phyloP scores from a whole-genome alignment of 1,140 invertebrate species.

The Harpegnathos saltator region DNA sequence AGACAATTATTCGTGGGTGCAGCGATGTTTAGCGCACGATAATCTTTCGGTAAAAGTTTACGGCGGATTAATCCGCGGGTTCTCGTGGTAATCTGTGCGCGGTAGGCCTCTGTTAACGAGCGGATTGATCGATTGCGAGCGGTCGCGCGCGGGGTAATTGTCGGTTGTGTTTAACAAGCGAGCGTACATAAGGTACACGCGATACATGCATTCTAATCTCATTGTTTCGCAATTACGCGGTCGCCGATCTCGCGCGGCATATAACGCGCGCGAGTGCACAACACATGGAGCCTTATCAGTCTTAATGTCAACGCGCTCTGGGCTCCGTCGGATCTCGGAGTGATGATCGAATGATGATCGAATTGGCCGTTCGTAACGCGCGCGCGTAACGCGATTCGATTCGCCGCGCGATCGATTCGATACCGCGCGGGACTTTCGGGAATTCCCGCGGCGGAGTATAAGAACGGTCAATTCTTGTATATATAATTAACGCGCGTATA shows the following conservation, averaged over 20 bases:
- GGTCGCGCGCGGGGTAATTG: conserved; percentile 27
- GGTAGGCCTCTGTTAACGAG: conserved; percentile 42
- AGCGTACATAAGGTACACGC: not conserved
- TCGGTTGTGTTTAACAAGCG: conserved; percentile 45
- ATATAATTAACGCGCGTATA: too few relatives aligned
- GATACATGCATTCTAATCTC: conserved; percentile 26
- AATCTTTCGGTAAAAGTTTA: conserved; percentile 46
- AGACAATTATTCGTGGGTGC: conserved; percentile 1
- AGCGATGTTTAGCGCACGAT: conserved; percentile 2
- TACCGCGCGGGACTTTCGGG: too few relatives aligned
- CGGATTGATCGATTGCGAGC: conserved; percentile 34
- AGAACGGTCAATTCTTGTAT: too few relatives aligned
- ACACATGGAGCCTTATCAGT: not conserved
- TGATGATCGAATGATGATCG: too few relatives aligned
- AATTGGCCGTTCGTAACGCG: too few relatives aligned
- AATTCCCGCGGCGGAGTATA: too few relatives aligned
- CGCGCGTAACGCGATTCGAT: too few relatives aligned
- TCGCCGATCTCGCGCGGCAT: not conserved
- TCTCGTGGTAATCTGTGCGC: not conserved
- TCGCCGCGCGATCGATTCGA: too few relatives aligned
- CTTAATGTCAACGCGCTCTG: too few relatives aligned
- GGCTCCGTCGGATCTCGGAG: too few relatives aligned
- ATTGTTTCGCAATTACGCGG: conserved; percentile 15
- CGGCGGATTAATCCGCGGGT: not conserved
- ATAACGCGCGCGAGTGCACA: not conserved